Evolutionary conservation across 2,797 vertebrate genomes (phyloP).

Genomic region (Coluber constrictor): DNA sequence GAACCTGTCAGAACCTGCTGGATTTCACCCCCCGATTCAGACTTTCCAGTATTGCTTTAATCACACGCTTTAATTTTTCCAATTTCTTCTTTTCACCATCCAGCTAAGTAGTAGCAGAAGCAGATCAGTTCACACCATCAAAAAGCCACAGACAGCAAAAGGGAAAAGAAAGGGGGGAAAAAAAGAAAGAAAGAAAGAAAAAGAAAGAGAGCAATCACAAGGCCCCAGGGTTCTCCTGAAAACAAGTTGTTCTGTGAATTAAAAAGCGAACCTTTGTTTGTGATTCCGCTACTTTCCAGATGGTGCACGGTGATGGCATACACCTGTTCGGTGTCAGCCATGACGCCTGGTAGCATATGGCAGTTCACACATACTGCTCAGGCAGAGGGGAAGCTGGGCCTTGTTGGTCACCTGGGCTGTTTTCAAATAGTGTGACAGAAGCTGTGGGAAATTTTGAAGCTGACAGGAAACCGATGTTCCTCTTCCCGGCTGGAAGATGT

Average conservation of each 20-base stretch:
- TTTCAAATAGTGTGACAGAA: conserved; percentile 72
- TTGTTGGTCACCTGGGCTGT: conserved; percentile 71
- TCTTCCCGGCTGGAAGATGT: conserved; percentile 58
- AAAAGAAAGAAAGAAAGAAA: conserved; percentile 21
- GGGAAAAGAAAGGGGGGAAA: conserved; percentile 6
- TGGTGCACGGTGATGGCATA: conserved; percentile 65
- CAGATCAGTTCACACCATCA: conserved; percentile 3
- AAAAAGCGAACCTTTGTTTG: conserved; percentile 54
- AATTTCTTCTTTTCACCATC: neutral
- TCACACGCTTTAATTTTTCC: neutral
- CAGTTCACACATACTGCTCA: conserved; percentile 65
- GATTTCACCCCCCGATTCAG: neutral
- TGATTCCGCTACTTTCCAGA: conserved; percentile 63
- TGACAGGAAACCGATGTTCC: conserved; percentile 63
- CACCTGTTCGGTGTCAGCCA: conserved; percentile 71
- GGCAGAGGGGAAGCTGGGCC: conserved; percentile 57
- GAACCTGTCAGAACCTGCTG: no score
- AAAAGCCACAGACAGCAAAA: neutral
- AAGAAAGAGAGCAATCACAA: conserved; percentile 4
- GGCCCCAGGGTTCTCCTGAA: conserved; percentile 23
- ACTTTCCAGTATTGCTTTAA: neutral
- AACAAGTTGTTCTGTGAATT: conserved; percentile 39
- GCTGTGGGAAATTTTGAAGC: conserved; percentile 67
- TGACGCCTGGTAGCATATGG: conserved; percentile 72
- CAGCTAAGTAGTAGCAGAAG: neutral